Conservation (phyloP, 1,140 invertebrate species). For the Samia ricini region DNA sequence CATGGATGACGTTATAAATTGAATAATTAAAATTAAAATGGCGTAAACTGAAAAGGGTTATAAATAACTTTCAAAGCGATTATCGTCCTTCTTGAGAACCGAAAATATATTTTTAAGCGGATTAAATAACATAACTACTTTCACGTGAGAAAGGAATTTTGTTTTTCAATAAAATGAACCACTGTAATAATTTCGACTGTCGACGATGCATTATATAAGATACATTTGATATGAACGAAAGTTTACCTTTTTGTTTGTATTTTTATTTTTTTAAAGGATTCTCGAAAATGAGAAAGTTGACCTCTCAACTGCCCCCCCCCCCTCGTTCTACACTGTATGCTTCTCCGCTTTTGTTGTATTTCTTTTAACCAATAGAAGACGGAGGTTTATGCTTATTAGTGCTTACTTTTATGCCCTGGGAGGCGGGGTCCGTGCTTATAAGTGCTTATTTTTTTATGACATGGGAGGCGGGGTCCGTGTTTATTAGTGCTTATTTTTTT, state of each 20-base stretch:
- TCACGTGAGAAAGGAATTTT: slow-evolving; percentile 40
- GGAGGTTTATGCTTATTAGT: no score
- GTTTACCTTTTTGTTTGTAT: slow-evolving; percentile 29
- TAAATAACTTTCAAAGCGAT: slow-evolving; percentile 60
- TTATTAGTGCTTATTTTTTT: no score
- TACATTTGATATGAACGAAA: slow-evolving; percentile 11
- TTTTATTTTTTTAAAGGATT: slow-evolving; percentile 46
- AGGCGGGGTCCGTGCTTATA: no score
- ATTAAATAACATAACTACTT: slow-evolving; percentile 49
- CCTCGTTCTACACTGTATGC: neutral
- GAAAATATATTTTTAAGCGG: slow-evolving; percentile 43
- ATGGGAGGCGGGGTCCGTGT: no score
- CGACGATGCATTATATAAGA: slow-evolving; percentile 4
- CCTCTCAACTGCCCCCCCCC: no score
- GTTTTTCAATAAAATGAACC: slow-evolving; percentile 25
- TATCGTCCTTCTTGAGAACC: slow-evolving; percentile 41
- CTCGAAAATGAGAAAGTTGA: slow-evolving; percentile 58
- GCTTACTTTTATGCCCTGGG: no score
- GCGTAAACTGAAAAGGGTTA: slow-evolving; percentile 31
- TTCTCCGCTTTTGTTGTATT: no score
- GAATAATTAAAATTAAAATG: slow-evolving; percentile 20
- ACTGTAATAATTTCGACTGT: slow-evolving; percentile 22
- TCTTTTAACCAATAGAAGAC: no score
- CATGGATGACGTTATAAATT: neutral
- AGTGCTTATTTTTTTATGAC: no score